Evolutionary conservation across 2,113 vertebrate species (phyloP).

Genomic region (Platanista minor): DNA sequence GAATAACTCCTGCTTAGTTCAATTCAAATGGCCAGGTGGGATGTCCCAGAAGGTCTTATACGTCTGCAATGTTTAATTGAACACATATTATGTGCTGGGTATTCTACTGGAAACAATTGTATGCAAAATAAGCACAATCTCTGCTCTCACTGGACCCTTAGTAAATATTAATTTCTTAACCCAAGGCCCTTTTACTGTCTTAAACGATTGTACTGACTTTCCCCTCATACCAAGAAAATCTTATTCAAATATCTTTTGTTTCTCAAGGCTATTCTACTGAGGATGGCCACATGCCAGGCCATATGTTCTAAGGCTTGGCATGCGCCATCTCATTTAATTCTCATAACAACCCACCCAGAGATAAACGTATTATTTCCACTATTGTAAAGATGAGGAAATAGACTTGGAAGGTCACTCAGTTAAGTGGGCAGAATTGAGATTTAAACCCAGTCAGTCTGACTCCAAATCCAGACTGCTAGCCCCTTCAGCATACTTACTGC

Average conservation of each 20-base stretch:
- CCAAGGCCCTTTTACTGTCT: background rate
- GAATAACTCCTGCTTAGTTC: background rate
- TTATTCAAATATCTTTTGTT: background rate
- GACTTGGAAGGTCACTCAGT: background rate
- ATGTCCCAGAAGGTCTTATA: background rate
- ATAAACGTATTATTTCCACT: background rate
- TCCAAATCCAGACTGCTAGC: background rate
- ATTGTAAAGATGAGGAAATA: background rate
- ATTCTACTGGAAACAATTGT: background rate
- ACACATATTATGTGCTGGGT: background rate
- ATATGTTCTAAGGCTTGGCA: background rate
- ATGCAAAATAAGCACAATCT: background rate
- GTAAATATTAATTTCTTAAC: background rate
- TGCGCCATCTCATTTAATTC: background rate
- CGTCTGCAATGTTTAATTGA: background rate
- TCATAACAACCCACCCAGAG: background rate
- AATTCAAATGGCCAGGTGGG: background rate
- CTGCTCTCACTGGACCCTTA: background rate
- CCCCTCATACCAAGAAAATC: background rate
- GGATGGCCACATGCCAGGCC: background rate
- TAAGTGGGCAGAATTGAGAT: background rate
- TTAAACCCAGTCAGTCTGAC: background rate
- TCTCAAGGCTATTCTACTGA: background rate
- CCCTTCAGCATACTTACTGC: background rate
- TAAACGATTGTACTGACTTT: background rate